Percentiles rank a stretch among this genome's conserved stretches.
These are phyloP conservation scores for Alligator mississippiensis DNA, from an alignment of 2,113 vertebrate species.

Conservation along the genomic window DNA sequence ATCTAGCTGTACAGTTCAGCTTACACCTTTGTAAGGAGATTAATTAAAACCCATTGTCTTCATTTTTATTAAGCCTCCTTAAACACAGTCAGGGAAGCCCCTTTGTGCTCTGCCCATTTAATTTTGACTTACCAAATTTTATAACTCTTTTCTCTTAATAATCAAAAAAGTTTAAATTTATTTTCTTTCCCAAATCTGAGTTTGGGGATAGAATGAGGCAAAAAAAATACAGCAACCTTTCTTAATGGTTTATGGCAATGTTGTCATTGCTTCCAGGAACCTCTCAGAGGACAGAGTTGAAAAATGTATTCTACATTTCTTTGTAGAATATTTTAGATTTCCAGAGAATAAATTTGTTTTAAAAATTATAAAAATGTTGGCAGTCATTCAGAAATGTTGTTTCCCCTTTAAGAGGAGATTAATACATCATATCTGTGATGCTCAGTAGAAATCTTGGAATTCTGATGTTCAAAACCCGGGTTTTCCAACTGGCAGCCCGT, in stretches of 20 bases:
- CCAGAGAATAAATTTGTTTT: background rate
- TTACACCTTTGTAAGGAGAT: slow-evolving; percentile 14
- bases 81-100: background rate
- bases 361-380: slow-evolving; percentile 8
- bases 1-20: background rate
- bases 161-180: background rate
- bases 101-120: background rate
- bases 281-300: background rate
- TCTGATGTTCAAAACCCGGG: background rate
- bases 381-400: background rate
- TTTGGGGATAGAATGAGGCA: background rate
- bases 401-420: slow-evolving; percentile 7
- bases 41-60: slow-evolving; percentile 1
- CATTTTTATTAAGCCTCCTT: background rate
- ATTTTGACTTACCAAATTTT: background rate
- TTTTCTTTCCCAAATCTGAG: background rate
- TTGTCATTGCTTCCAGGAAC: background rate
- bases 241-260: background rate
- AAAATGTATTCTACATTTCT: background rate
- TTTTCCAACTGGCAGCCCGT: background rate
- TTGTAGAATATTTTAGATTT: background rate
- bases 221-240: slow-evolving; percentile 1
- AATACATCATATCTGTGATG: slow-evolving; percentile 11
- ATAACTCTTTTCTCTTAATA: background rate
- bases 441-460: background rate